Base-by-base conservation (phyloP, 1,140 invertebrate species). In the Augochlora pura region DNA sequence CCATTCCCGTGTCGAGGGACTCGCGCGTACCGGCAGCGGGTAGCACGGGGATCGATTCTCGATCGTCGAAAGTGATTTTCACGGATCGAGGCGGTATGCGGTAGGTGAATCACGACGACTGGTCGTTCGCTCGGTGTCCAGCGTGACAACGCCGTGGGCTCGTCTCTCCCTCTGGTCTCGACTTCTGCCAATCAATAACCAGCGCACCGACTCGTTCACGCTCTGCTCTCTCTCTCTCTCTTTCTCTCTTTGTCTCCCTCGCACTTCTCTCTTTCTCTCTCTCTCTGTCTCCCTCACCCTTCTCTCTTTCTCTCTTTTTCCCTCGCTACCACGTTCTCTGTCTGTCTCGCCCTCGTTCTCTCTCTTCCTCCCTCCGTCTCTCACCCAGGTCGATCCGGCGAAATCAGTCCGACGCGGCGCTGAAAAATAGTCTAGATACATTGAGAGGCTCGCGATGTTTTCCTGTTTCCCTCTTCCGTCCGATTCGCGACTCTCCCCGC, bases 111-210 rank as follows among this genome's bases (percentile, higher is more conserved):
- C 27, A 32, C 27, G 12, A 42, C 71, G 49, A 76, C 32, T 42
- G 59, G 77, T 25, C 27, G 71, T 67, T 72, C 62, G 62, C 63
- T 68, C 71, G 83, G 54, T 46, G 57, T 69, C 65, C 83, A 77
- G 80, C 76, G 78, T 80, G 75, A 83, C 82, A 80, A 64, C 73
- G 83, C 80, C 75, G 81, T 86, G 74, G 78, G 63, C 79, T 73
- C 72, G 83, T 83, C 84, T 86, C 84, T 86, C 77, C 77, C 73
- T 82, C 80, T 84, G 69, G 67, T 85, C 84, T 71, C 80, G 68
- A 80, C 86, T 82, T 83, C 76, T 85, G 87, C 89, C 89, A 91
- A 91, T 88, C 91, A 90, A 91, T 90, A 91, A 90, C 88, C 86
- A 77, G 86, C 86, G 87, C 85, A 83, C 85, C 86, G 77, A 83